Conservation (phyloP, 2,797 vertebrate species). For the Miichthys miiuy region DNA sequence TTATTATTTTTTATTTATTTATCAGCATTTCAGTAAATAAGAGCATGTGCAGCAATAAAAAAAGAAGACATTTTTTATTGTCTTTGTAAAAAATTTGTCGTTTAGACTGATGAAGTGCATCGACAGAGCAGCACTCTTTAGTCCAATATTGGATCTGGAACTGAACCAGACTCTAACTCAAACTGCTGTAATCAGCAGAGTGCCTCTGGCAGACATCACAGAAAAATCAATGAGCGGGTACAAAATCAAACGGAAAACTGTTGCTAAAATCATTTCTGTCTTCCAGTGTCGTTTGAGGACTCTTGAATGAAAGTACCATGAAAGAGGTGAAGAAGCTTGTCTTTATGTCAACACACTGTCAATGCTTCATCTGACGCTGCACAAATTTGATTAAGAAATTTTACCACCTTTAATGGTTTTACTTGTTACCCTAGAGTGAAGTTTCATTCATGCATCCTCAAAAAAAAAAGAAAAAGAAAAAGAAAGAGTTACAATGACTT, state of each 20-base stretch:
- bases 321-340: not conserved
- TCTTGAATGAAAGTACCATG: not conserved
- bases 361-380: not conserved
- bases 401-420: not conserved
- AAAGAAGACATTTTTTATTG: constrained; percentile 29
- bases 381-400: not conserved
- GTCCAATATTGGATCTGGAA: constrained; percentile 46
- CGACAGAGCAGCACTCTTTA: constrained; percentile 36
- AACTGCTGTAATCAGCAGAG: constrained; percentile 59
- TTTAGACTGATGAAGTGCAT: constrained; percentile 52
- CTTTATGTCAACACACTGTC: not conserved
- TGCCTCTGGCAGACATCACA: constrained; percentile 38
- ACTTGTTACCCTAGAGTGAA: too few relatives aligned
- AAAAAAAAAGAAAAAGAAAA: not conserved
- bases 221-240: constrained; percentile 42
- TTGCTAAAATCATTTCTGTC: constrained; percentile 24
- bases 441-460: not conserved
- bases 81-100: constrained; percentile 20
- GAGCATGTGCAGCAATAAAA: constrained; percentile 14
- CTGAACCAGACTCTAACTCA: constrained; percentile 41
- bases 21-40: constrained; percentile 29
- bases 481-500: not conserved
- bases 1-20: not conserved
- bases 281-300: not conserved
- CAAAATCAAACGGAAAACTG: constrained; percentile 25